Evolutionary conservation across 2,113 vertebrate genomes (phyloP), one percentile per base, ranked within the genome.

Genomic region (Malurus alboscapulatus): DNA sequence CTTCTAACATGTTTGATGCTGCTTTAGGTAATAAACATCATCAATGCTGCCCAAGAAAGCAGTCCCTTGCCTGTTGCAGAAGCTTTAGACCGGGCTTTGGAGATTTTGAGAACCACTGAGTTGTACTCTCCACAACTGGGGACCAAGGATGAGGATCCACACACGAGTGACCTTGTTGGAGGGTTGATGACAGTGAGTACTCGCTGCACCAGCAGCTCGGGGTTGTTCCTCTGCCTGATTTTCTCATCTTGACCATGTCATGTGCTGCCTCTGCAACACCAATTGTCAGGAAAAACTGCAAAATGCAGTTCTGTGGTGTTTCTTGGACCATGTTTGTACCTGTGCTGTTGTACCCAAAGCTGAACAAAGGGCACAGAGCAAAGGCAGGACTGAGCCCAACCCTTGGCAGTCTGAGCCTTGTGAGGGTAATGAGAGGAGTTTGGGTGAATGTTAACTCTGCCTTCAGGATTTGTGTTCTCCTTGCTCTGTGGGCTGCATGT

Each of bases 71-170:
- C 98, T 2, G 99, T 99, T 75, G 98, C 98, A 6, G 99, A 99
- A 97, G 99, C 99, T 81, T 98, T 99, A 96, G 99, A 99, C 88
- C 98, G 98, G 5, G 99, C 99, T 91, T 98, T 99, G 96, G 99
- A 99, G 96, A 99, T 99, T 73, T 97, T 99, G 80, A 98, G 99
- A 95, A 99, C 98, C 92, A 98, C 99, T n/a, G 99, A 99, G 90
- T 87, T 99, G 40, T 99, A 99, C 86, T 99, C 99, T 47, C 99
- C 99, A 5, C 98, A 99, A 97, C 98, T 99, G 25, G 98, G 98
- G 77, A 98, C 97, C 63, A 98, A 99, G 96, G 99, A 99, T 54
- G 99, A 99, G 59, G 99, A 99, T 79, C 99, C 99, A 20, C 99
- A 99, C 20, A 99, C 99, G 40, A 99, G 93, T 29, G 99, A 99